These are phyloP conservation scores for Corythornis cristatus DNA, from an alignment of 2,113 vertebrate genomes.

Conservation along the genomic window DNA sequence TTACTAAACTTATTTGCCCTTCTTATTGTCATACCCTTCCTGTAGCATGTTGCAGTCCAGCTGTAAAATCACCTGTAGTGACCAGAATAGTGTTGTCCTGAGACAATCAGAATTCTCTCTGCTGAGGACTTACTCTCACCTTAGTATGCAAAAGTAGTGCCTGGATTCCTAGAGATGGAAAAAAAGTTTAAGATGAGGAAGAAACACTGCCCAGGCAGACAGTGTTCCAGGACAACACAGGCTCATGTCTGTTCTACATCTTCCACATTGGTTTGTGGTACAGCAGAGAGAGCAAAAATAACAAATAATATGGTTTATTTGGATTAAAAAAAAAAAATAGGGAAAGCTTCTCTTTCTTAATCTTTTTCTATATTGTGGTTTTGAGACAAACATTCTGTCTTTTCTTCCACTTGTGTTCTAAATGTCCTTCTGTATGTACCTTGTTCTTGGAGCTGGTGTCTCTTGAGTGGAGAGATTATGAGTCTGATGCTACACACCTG, in stretches of 20 bases:
- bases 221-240: not conserved
- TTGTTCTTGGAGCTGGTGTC: not conserved
- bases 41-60: not conserved
- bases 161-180: not conserved
- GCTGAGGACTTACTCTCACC: not conserved
- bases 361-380: not conserved
- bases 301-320: not conserved
- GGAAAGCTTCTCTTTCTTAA: not conserved
- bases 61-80: not conserved
- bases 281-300: not conserved
- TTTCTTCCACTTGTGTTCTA: not conserved
- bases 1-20: not conserved
- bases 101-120: not conserved
- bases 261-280: accelerated
- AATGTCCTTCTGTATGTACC: not conserved
- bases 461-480: not conserved
- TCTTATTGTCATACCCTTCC: not conserved
- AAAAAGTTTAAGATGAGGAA: not conserved
- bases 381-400: not conserved
- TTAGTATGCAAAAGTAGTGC: not conserved
- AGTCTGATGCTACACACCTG: not conserved
- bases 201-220: not conserved
- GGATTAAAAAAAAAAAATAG: not conserved
- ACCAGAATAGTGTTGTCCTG: not conserved
- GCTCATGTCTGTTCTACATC: not conserved